phyloP scores from a whole-genome alignment of 92 coral and sea anemone genomes.

The Metridium senile region DNA sequence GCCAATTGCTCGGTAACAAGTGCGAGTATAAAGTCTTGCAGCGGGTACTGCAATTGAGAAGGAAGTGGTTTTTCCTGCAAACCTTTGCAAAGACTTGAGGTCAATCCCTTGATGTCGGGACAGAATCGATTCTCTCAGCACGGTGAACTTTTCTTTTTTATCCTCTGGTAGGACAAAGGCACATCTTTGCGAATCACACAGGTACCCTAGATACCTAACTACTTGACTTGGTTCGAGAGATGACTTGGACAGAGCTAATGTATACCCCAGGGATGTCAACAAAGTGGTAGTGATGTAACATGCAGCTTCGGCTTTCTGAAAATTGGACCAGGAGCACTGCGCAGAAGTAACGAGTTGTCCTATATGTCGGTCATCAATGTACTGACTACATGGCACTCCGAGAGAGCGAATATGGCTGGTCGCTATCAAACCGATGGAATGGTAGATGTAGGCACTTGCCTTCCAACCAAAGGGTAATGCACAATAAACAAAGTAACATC shows the following conservation, averaged over 20 bases:
- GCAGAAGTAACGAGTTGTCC: constrained; percentile 21
- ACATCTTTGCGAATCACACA: constrained; percentile 25
- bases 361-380: constrained; percentile 50
- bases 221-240: constrained; percentile 33
- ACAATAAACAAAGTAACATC: constrained; percentile 31
- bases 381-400: constrained; percentile 44
- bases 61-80: constrained; percentile 58
- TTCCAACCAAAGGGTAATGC: constrained; percentile 63
- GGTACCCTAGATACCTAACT: constrained; percentile 45
- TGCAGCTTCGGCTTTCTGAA: constrained; percentile 38
- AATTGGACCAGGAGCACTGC: too few species aligned
- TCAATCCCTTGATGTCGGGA: neutral
- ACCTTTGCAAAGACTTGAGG: neutral
- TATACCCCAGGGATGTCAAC: constrained; percentile 47
- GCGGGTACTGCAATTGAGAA: constrained; percentile 54
- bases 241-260: constrained; percentile 35
- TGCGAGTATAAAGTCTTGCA: constrained; percentile 39
- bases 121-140: constrained; percentile 37
- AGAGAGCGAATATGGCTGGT: constrained; percentile 43
- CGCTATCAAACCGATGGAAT: constrained; percentile 37
- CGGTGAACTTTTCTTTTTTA: constrained; percentile 42
- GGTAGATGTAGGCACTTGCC: constrained; percentile 55
- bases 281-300: constrained; percentile 34
- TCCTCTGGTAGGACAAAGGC: constrained; percentile 57
- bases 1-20: constrained; percentile 31